A percentile compares a stretch with the other conserved stretches of the same genome.
Evolutionary conservation across 2,797 vertebrate genomes (phyloP).

Genomic region (Iguana delicatissima): DNA sequence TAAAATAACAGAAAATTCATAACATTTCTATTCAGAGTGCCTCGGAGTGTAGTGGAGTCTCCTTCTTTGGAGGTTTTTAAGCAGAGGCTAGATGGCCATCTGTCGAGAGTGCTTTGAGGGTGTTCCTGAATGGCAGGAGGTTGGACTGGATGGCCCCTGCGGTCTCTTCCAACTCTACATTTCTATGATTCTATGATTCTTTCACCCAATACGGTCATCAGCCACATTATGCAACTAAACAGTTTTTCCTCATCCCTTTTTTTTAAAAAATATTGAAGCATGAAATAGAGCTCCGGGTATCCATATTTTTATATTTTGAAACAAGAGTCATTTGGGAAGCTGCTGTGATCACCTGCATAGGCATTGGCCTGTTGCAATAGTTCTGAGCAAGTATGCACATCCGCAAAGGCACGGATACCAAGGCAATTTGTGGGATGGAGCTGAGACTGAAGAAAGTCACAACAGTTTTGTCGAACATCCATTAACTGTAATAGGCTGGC

Average conservation of each 20-base stretch:
- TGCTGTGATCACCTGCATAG: conserved; percentile 88
- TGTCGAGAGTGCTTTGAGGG: too few relatives aligned
- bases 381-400: conserved; percentile 92
- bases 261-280: neutral
- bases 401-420: conserved; percentile 94
- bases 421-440: conserved; percentile 95
- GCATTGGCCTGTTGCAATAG: conserved; percentile 92
- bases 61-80: too few relatives aligned
- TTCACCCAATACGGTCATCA: neutral
- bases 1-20: neutral
- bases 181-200: too few relatives aligned
- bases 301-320: neutral
- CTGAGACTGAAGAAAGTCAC: conserved; percentile 96
- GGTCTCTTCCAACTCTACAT: too few relatives aligned
- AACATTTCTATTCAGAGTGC: neutral
- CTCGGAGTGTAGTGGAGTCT: too few relatives aligned
- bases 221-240: neutral
- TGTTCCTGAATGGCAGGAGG: too few relatives aligned
- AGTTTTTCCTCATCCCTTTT: neutral
- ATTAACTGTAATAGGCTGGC: conserved; percentile 94
- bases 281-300: neutral
- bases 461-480: conserved; percentile 95
- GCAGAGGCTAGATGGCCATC: too few relatives aligned
- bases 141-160: too few relatives aligned
- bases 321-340: neutral